phyloP scores from a whole-genome alignment of 2,888 invertebrate species.

The Napeogenes sylphis region DNA sequence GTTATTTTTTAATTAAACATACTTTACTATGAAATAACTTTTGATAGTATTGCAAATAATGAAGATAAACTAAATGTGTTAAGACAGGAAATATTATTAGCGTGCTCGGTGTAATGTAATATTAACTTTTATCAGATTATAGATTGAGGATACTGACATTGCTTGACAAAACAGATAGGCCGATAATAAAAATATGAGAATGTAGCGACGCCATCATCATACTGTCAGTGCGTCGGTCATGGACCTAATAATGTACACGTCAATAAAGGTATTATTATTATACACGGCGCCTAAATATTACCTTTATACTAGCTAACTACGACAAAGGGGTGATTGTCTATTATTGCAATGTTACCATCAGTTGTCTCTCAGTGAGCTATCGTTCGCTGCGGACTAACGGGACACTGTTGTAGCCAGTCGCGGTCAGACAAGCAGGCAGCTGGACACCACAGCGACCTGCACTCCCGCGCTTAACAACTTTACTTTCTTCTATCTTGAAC shows the following conservation, averaged over 20 bases:
- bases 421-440: constrained; percentile 44
- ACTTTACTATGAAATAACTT: background rate
- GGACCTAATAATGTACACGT: constrained; percentile 17
- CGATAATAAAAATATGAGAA: constrained; percentile 35
- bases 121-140: too few relatives aligned
- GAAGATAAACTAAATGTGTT: too few relatives aligned
- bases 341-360: constrained; percentile 14
- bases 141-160: constrained; percentile 54
- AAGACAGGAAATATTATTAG: too few relatives aligned
- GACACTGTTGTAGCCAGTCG: constrained; percentile 24
- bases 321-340: constrained; percentile 7
- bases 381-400: constrained; percentile 26
- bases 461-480: background rate
- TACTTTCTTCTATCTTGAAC: background rate
- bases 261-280: background rate
- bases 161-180: constrained; percentile 41
- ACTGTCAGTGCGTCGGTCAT: constrained; percentile 15
- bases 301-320: too few relatives aligned
- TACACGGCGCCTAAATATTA: background rate
- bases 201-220: constrained; percentile 2
- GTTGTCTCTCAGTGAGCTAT: constrained; percentile 14
- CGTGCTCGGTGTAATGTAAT: too few relatives aligned
- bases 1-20: background rate
- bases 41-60: too few relatives aligned
- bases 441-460: too few relatives aligned